Evolutionary conservation across 2,888 invertebrate genomes (phyloP).

Genomic region (Schrankia costaestrigalis): DNA sequence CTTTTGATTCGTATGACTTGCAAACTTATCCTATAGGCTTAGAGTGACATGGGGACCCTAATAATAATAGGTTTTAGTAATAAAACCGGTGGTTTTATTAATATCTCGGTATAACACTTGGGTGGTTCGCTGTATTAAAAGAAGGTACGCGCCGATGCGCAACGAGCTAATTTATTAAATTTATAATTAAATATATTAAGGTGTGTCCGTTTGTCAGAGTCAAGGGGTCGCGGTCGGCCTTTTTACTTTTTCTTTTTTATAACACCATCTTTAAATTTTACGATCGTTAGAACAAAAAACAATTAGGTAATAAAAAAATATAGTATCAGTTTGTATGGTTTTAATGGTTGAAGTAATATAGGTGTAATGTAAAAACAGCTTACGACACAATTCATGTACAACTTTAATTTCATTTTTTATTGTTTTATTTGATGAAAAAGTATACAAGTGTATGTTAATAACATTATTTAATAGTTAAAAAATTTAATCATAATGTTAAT

Average conservation of each 20-base stretch:
- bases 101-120: slow-evolving; percentile 48
- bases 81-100: slow-evolving; percentile 40
- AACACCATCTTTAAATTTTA: slow-evolving; percentile 24
- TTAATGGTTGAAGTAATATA: slow-evolving; percentile 9
- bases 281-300: slow-evolving; percentile 25
- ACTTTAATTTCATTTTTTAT: too few species aligned
- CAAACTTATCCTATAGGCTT: too few species aligned
- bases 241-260: slow-evolving; percentile 29
- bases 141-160: slow-evolving; percentile 40
- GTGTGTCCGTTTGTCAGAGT: slow-evolving; percentile 34
- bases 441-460: too few species aligned
- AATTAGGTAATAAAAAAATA: slow-evolving; percentile 28
- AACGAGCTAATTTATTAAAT: slow-evolving; percentile 61
- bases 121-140: slow-evolving; percentile 37
- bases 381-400: too few species aligned
- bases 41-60: slow-evolving; percentile 23
- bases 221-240: slow-evolving; percentile 26
- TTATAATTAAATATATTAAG: slow-evolving; percentile 64
- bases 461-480: too few species aligned
- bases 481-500: too few species aligned
- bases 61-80: slow-evolving; percentile 19
- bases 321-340: slow-evolving; percentile 21
- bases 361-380: slow-evolving; percentile 14
- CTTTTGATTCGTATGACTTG: too few species aligned
- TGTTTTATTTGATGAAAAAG: too few species aligned